Evolutionary conservation across 1,140 invertebrate genomes (phyloP), one percentile per base, ranked within the genome.

Genomic region (Conus ventricosus): DNA sequence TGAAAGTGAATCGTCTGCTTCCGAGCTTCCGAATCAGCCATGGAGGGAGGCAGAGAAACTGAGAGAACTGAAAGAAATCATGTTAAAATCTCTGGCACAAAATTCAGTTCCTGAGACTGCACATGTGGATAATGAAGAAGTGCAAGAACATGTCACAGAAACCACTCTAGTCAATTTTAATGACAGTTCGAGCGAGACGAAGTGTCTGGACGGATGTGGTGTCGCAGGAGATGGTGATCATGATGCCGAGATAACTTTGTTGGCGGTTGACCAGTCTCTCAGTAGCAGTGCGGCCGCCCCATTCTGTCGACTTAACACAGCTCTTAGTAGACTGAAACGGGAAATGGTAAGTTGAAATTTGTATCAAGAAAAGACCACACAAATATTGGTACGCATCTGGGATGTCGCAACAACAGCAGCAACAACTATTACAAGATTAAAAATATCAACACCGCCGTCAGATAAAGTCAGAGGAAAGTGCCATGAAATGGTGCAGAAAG

Each of bases 41-140:
- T 87, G 85, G 85, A 78, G 85, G 25, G 85, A 87, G 71, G 85
- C 75, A 13, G 85, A 87, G 54, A 54, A 27, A 76, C n/a, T 87
- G 71, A 25, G 75, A 76, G 85, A 87, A 39, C 60, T 87, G 75
- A 87, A 87, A 54, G 75, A 87, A 15, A 78, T 87, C 17, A 87
- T 87, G 71, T 67, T 87, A n/a, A 76, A 87, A 87, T 57, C 85
- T 78, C 54, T 87, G 13, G 85, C 71, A 5, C 67, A 87, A 15
- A 54, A 80, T 5, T 55, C 85, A 27, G 75, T 80, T 5, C 75
- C 85, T 25, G 85, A 57, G 10, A n/a, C 84, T 23, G 6, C 57
- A 23, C 7, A 20, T 39, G n/a, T 85, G 63, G n/a, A 54, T 3
- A 57, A 57, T 57, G 85, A 60, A 13, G 25, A 67, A 51, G 71